Conservation (phyloP, 2,797 vertebrate species). For the Parauchenoglanis ngamensis region DNA sequence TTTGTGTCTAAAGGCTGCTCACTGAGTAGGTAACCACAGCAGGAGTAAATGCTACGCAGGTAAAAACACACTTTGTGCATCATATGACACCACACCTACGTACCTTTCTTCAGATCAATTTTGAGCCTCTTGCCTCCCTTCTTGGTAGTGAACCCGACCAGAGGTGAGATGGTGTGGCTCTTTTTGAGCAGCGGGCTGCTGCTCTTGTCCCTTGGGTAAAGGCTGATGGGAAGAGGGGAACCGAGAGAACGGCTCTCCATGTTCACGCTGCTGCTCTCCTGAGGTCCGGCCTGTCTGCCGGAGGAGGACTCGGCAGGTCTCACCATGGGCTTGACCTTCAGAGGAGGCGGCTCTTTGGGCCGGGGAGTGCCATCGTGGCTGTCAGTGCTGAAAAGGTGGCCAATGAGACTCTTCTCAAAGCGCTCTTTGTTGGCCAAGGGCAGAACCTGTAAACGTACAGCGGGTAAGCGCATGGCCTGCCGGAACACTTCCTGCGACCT, state of each 20-base stretch:
- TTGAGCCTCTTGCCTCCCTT: conserved; percentile 85
- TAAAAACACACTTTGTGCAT: too few species aligned
- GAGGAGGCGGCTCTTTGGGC: conserved; percentile 77
- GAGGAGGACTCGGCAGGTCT: conserved; percentile 62
- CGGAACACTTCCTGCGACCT: conserved; percentile 91
- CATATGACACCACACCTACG: conserved; percentile 17
- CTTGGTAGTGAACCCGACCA: conserved; percentile 82
- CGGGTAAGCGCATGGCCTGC: conserved; percentile 86
- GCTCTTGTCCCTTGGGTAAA: conserved; percentile 58
- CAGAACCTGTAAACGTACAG: conserved; percentile 84
- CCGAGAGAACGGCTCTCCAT: conserved; percentile 54
- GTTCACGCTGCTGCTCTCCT: conserved; percentile 49
- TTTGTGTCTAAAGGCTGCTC: neutral
- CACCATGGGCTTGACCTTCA: conserved; percentile 77
- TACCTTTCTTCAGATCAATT: conserved; percentile 96
- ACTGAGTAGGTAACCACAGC: neutral
- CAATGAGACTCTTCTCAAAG: conserved; percentile 88
- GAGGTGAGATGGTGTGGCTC: conserved; percentile 76
- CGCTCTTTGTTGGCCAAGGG: conserved; percentile 81
- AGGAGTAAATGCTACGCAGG: neutral
- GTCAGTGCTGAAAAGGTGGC: conserved; percentile 75
- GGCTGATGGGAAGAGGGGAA: conserved; percentile 44
- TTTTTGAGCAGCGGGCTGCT: conserved; percentile 75
- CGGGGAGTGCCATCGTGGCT: conserved; percentile 70
- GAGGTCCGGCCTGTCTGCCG: conserved; percentile 53